Conservation (phyloP, 2,888 invertebrate genomes). For the Ophonus ardosiacus region DNA sequence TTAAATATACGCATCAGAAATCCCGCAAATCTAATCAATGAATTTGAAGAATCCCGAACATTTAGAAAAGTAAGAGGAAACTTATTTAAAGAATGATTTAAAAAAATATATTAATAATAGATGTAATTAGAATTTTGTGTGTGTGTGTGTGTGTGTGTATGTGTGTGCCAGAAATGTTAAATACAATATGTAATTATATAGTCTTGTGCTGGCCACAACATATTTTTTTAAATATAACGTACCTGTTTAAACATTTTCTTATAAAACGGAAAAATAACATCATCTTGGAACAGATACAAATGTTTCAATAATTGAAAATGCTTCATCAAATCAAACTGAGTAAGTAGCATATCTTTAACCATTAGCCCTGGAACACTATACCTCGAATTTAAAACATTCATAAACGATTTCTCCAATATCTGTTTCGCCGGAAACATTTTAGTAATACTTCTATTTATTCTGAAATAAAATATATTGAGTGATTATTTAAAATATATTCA, state of each 20-base stretch:
- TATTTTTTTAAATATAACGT: background rate
- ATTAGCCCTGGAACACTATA: slow-evolving; percentile 72
- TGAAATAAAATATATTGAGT: slow-evolving; percentile 66
- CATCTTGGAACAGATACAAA: slow-evolving; percentile 73
- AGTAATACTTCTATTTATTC: slow-evolving; percentile 70
- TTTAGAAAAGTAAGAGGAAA: no score
- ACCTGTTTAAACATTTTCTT: slow-evolving; percentile 72
- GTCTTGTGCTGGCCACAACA: no score
- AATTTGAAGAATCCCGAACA: no score
- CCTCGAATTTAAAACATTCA: slow-evolving; percentile 70
- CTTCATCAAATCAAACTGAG: slow-evolving; percentile 71
- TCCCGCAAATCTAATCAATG: no score
- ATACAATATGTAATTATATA: no score
- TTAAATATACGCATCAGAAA: no score
- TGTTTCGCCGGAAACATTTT: slow-evolving; percentile 71
- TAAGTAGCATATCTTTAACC: slow-evolving; percentile 72
- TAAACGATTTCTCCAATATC: slow-evolving; percentile 71
- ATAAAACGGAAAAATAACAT: slow-evolving; percentile 73
- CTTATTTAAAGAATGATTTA: no score
- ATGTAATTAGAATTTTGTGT: no score
- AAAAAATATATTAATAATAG: no score
- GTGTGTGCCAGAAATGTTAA: no score
- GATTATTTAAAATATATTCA: background rate
- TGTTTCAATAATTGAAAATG: slow-evolving; percentile 72
- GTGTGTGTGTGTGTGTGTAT: no score